These are phyloP conservation scores for Chrysina gloriosa DNA, from an alignment of 2,888 invertebrate species.

Conservation along the genomic window DNA sequence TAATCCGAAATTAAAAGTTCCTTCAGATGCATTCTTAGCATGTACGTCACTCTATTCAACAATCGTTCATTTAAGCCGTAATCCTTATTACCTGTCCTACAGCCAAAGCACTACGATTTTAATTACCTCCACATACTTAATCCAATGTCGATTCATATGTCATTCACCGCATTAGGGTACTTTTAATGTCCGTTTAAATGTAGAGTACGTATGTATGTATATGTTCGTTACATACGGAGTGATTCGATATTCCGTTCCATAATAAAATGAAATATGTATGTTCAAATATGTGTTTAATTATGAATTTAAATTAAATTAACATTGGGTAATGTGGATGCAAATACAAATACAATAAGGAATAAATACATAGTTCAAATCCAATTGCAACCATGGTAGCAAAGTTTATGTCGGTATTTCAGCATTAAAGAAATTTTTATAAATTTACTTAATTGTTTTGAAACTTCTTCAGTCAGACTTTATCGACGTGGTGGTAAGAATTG, in stretches of 20 bases:
- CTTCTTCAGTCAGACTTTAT: no score
- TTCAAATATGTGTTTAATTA: no score
- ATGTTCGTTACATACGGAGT: neutral
- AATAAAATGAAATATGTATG: no score
- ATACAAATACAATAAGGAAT: no score
- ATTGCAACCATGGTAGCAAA: no score
- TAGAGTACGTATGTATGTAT: neutral
- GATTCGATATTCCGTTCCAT: conserved; percentile 1
- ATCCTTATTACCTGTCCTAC: neutral
- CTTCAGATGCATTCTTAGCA: conserved; percentile 1
- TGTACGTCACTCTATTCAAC: conserved; percentile 3
- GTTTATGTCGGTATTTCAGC: no score
- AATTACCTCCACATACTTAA: conserved; percentile 24
- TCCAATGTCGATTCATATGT: conserved; percentile 29
- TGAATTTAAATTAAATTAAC: no score
- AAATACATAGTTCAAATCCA: no score
- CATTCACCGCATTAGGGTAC: conserved; percentile 22
- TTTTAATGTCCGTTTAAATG: conserved; percentile 9
- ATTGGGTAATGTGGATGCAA: no score
- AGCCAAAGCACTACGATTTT: conserved; percentile 6
- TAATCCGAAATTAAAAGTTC: conserved; percentile 21
- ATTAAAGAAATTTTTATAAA: no score
- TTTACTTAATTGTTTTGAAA: no score
- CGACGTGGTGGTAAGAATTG: no score
- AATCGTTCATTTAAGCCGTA: conserved; percentile 3